Evolutionary conservation across 2,797 vertebrate genomes (phyloP).

Genomic region (Miichthys miiuy): DNA sequence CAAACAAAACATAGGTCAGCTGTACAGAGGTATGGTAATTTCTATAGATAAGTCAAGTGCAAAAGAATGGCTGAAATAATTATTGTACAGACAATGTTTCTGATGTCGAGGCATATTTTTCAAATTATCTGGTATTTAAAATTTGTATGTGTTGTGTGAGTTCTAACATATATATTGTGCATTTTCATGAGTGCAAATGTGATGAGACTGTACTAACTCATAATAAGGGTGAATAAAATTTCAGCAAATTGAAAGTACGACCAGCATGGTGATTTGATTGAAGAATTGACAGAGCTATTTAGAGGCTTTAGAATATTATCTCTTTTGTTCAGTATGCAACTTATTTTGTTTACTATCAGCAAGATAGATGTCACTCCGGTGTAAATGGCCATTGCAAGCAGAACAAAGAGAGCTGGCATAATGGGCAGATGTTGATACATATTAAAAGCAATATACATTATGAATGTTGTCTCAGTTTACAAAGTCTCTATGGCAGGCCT

Average conservation of each 20-base stretch:
- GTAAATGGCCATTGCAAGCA: constrained; percentile 92
- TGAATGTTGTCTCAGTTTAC: not conserved
- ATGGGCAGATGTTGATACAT: not conserved
- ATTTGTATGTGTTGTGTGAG: not conserved
- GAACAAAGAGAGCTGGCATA: constrained; percentile 86
- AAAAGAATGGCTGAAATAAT: not conserved
- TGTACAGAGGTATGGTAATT: not conserved
- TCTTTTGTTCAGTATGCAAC: not conserved
- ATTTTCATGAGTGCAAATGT: not conserved
- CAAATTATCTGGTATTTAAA: not conserved
- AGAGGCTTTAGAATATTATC: not conserved
- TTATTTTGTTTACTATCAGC: not conserved
- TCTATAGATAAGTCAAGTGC: not conserved
- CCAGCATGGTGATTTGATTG: not conserved
- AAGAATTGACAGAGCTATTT: not conserved
- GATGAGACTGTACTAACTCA: not conserved
- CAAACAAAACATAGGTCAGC: constrained; percentile 54
- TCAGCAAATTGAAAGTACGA: not conserved
- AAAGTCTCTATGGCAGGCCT: not conserved
- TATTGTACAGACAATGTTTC: not conserved
- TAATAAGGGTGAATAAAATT: not conserved
- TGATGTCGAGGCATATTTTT: not conserved
- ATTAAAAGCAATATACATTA: constrained; percentile 3
- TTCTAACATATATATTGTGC: not conserved
- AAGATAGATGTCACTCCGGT: constrained; percentile 85